These are phyloP conservation scores for Orycteropus afer DNA, from an alignment of 2,113 vertebrate genomes.

Conservation along the genomic window DNA sequence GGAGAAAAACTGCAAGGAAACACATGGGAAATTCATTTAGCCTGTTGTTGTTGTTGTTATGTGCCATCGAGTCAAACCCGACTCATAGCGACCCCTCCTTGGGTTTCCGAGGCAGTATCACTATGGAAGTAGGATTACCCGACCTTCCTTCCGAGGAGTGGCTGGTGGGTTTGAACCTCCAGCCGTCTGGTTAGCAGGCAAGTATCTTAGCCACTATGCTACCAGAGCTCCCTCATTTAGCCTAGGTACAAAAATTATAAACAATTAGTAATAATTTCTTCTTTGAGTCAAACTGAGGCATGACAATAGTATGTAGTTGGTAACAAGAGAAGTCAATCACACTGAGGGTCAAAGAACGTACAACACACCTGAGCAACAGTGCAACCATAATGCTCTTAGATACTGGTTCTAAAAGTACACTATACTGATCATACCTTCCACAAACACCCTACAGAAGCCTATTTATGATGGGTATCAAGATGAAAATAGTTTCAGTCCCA, in stretches of 20 bases:
- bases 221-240: no score
- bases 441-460: neutral
- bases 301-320: neutral
- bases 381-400: neutral
- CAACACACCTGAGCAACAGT: neutral
- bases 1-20: conserved; percentile 1
- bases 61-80: no score
- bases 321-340: neutral
- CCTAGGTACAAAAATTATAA: neutral
- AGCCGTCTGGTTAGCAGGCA: no score
- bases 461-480: neutral
- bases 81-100: no score
- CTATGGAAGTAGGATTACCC: no score
- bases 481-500: neutral
- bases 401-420: neutral
- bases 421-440: neutral
- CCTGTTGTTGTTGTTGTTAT: no score
- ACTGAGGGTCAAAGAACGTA: neutral
- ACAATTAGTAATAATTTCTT: neutral
- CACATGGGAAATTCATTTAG: neutral
- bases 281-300: neutral
- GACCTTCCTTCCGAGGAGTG: no score
- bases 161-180: no score
- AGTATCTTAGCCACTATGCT: no score
- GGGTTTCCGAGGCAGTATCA: no score